Evolutionary conservation across 2,113 vertebrate genomes (phyloP).

Genomic region (Edolisoma coerulescens): DNA sequence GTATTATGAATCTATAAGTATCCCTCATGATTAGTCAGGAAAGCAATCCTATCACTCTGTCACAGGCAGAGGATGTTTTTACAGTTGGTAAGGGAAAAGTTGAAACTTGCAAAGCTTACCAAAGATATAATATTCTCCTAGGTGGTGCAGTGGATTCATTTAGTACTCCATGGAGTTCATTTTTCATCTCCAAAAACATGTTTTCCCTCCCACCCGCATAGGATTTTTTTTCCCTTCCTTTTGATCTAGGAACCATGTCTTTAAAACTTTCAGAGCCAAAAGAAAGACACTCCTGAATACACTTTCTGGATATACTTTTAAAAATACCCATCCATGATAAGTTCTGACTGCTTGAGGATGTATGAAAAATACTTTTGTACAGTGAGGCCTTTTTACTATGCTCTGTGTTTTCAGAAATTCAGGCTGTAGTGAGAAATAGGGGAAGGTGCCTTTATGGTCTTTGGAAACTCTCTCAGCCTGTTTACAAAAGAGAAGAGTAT

Average conservation of each 20-base stretch:
- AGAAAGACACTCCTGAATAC: not conserved
- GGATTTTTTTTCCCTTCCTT: not conserved
- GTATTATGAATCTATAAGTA: slow-evolving; percentile 51
- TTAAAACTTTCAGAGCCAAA: not conserved
- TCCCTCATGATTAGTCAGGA: slow-evolving; percentile 46
- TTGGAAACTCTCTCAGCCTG: not conserved
- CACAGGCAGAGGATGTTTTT: slow-evolving; percentile 61
- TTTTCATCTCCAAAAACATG: slow-evolving; percentile 53
- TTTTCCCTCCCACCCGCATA: not conserved
- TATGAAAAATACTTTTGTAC: not conserved
- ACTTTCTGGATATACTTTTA: not conserved
- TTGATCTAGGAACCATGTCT: slow-evolving; percentile 1
- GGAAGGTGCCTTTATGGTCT: not conserved
- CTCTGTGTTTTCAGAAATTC: not conserved
- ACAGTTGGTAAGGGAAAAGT: slow-evolving; percentile 29
- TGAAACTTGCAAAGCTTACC: slow-evolving; percentile 31
- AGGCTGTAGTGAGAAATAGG: not conserved
- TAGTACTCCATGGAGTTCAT: slow-evolving; percentile 23
- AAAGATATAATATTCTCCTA: slow-evolving; percentile 19
- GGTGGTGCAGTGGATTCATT: slow-evolving; percentile 44
- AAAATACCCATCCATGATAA: not conserved
- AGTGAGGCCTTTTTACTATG: not conserved
- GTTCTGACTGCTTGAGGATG: not conserved
- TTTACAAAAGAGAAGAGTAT: not conserved
- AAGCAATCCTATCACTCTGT: slow-evolving; percentile 35